Evolutionary conservation across 2,888 invertebrate genomes (phyloP), one percentile per base, ranked within the genome.

Genomic region (Caradrina clavipalpis): DNA sequence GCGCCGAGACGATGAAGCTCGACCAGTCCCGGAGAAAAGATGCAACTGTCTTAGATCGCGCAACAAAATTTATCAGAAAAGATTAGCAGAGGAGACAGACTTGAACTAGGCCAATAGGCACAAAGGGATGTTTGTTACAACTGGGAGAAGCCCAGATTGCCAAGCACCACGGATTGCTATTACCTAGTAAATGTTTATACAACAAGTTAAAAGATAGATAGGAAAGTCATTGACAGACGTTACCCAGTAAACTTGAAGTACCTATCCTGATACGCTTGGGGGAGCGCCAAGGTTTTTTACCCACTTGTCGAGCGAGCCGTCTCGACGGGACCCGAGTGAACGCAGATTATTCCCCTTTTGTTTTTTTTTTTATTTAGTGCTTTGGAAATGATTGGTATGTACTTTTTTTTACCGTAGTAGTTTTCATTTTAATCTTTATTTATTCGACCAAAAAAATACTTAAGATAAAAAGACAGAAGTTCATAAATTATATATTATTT

Each of bases 221-320:
- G 13, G 26, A 22, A 69, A 63, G n/a, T 47, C 10, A 69, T 45
- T n/a, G 61, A 79, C 61, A 64, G 69, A 64, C 47, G 26, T 47
- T 47, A 10, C 19, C 26, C 77, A 78, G 60, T 51, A 10, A 57
- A 45, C 21, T 47, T 31, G 13, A 57, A 57, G 57, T 50, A 10
- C 39, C 39, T 50, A 50, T 51, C 47, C 56, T 11, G 50, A 22
- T 13, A 47, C 11, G 50, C 19, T 74, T 47, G 45, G 49, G 53
- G 45, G 68, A 59, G 15, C 13, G 31, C 17, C 35, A 45, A 11
- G 21, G 39, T 72, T 74, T 76, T 64, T 68, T 62, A 15, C 10
- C 10, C 69, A 69, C 57, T 64, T 69, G 53, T 68, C 22, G 21
- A 42, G 31, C 7, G 11, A 39, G 21, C 5, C 1, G 50, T 13